Evolutionary conservation across 1,140 invertebrate genomes (phyloP).

Genomic region (Camponotus floridanus): DNA sequence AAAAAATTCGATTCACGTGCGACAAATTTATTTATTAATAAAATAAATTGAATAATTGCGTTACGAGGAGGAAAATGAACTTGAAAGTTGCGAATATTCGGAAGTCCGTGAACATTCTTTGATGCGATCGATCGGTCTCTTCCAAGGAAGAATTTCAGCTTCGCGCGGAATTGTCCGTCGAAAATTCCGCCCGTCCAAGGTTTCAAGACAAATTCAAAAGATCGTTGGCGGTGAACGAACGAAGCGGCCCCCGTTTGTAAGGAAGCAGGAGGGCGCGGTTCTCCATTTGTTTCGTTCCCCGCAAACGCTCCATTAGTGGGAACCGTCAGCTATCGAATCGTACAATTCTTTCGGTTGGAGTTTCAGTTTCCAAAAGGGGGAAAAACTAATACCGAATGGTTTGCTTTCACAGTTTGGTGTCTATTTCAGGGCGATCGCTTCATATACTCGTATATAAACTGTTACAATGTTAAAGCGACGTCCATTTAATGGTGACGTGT

Average conservation of each 20-base stretch:
- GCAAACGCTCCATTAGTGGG: slow-evolving; percentile 74
- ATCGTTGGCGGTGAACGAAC: slow-evolving; percentile 50
- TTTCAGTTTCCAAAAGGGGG: slow-evolving; percentile 57
- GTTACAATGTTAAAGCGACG: slow-evolving; percentile 25
- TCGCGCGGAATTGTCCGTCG: slow-evolving; percentile 58
- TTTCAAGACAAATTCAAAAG: slow-evolving; percentile 62
- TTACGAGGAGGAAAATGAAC: neutral
- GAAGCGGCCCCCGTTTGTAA: slow-evolving; percentile 55
- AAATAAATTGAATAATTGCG: neutral
- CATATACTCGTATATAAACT: slow-evolving; percentile 5
- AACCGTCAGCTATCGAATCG: slow-evolving; percentile 68
- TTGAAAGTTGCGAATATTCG: slow-evolving; percentile 19
- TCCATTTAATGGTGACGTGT: slow-evolving; percentile 22
- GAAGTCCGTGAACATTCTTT: slow-evolving; percentile 2
- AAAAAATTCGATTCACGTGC: neutral
- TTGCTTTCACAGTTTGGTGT: slow-evolving; percentile 49
- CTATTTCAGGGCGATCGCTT: slow-evolving; percentile 24
- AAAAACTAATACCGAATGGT: slow-evolving; percentile 53
- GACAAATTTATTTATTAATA: neutral
- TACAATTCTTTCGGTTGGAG: slow-evolving; percentile 59
- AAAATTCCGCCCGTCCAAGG: slow-evolving; percentile 43
- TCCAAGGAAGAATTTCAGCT: slow-evolving; percentile 33
- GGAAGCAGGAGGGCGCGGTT: slow-evolving; percentile 56
- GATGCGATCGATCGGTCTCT: slow-evolving; percentile 46
- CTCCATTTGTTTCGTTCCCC: slow-evolving; percentile 71